Base-by-base conservation (phyloP, 2,113 vertebrate species). In the Circaetus gallicus region DNA sequence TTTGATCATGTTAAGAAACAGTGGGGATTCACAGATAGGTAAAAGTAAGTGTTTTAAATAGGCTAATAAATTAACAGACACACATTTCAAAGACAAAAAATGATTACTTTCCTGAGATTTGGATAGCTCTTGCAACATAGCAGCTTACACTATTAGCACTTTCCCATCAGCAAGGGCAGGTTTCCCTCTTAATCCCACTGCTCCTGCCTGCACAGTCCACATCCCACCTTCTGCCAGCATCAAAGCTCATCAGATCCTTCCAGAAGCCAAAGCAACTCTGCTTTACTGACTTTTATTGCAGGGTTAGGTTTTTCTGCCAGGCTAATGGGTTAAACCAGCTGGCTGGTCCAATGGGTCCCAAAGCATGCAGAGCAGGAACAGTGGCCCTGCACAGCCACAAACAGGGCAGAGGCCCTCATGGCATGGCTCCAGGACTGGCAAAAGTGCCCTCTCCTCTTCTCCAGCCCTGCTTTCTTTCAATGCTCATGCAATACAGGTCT, bases 291-390 rank as follows among this genome's bases (percentile, higher is more conserved):
- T 86, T 59, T 34, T 7, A 47, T 26, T 53, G 47, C 40, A 79
- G 38, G 1, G 1, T 69, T 42, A 32, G 16, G 15, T 3, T n/a
- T 52, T 69, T 49, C 45, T 49, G 38, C 28, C 66, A 90, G 52
- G 13, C 38, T 59, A 65, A 45, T 2, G 6, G 22, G 28, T 84
- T 74, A 58, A 85, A 62, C 25, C 52, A 71, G 16, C 13, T 34
- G 21, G 34, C 3, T 71, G 52, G 19, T 36, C 45, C 38, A 61
- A 63, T 0, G 0, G 78, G 20, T 20, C 19, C 25, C 42, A 45
- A 42, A 76, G 17, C 1, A 0, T 5, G 15, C 22, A 42, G 10
- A 74, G 32, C 1, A 6, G 2, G 3, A 63, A n/a, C 20, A 78
- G 13, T 9, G 9, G n/a, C 59, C 19, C 8, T 61, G 10, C 34